Evolutionary conservation across 2,888 invertebrate species (phyloP), one percentile per base, ranked within the genome.

Genomic region (Nasonia oneida): DNA sequence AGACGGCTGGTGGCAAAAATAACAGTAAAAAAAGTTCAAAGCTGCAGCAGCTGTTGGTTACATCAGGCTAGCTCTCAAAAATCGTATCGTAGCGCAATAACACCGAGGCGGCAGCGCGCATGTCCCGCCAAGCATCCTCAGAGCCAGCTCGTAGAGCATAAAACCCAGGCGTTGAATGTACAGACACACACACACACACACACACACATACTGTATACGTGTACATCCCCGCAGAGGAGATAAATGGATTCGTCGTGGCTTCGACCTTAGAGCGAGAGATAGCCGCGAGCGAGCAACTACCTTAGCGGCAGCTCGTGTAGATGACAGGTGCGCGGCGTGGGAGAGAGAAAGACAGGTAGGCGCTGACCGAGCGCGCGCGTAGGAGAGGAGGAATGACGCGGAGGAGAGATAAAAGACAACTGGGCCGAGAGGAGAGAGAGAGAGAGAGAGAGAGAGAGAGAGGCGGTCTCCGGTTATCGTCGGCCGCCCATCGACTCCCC

Each of bases 241-340:
- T 91, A 91, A 90, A 91, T 91, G 90, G 90, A 89, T 90, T 91
- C 90, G 90, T 89, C 90, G 90, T 90, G 89, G 85, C 87, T 89
- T 89, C 89, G 88, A 90, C 88, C 89, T 89, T 87, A 89, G 86
- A 88, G 83, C 86, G 85, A 74, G 61, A 14, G 83, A 64, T 57
- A 39, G 77, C 50, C 15, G 61, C 53, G 76, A 47, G 37, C 39
- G 42, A 89, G 87, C 78, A 77, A 76, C 73, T 71, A 81, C 80
- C 37, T 53, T 47, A 53, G 78, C 47, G 70, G 83, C 81, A 77
- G 78, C 84, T 78, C 71, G 88, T 86, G 89, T 89, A 88, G 90
- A 90, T 91, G 92, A 91, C 92, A 92, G 92, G 92, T 92, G 92
- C 14, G 67, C 90, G 91, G 92, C 91, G 92, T 92, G 92, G 92